phyloP scores from a whole-genome alignment of 1,140 invertebrate genomes.

The Bombus huntii region DNA sequence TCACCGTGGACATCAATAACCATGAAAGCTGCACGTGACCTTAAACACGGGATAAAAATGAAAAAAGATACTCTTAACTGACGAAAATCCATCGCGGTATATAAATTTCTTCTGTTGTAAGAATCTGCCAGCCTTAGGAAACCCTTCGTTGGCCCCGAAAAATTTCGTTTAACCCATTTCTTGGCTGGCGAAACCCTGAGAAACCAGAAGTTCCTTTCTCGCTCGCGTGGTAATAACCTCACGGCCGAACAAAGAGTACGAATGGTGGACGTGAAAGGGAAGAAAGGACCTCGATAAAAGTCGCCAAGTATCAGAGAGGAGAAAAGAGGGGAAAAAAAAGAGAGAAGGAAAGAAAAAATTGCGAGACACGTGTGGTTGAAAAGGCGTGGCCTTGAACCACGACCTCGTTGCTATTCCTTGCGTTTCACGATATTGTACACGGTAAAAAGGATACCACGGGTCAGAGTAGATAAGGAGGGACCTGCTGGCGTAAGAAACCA shows the following conservation, averaged over 20 bases:
- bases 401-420: not conserved
- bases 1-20: no score
- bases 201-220: not conserved
- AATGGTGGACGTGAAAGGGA: not conserved
- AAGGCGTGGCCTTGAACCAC: conserved; percentile 9
- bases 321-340: not conserved
- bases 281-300: not conserved
- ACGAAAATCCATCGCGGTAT: accelerated
- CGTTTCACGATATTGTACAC: conserved; percentile 11
- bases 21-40: no score
- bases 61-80: no score
- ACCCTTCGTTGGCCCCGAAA: not conserved
- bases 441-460: not conserved
- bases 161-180: conserved; percentile 12
- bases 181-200: not conserved
- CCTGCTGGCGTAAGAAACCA: not conserved
- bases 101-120: no score
- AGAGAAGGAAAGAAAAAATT: not conserved
- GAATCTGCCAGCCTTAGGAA: no score
- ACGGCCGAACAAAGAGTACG: not conserved
- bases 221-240: not conserved
- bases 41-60: no score
- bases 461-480: not conserved
- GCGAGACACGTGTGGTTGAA: not conserved
- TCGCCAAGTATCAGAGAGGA: not conserved